Evolutionary conservation across 2,113 vertebrate species (phyloP), one percentile per base, ranked within the genome.

Genomic region (Nerophis lumbriciformis): DNA sequence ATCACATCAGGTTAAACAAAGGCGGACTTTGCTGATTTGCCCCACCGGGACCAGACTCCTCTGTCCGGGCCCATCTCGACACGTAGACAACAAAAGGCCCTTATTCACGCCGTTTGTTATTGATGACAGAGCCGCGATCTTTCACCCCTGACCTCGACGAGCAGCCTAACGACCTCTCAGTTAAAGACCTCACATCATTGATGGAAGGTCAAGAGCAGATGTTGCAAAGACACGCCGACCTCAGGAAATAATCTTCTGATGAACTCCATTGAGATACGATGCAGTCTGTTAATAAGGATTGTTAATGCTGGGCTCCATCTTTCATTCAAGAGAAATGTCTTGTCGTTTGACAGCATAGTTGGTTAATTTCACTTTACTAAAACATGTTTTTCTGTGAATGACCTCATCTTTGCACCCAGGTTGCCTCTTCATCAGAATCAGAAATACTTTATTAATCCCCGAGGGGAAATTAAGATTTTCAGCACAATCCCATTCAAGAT

Each of bases 171-270:
- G 76, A 79, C 77, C 71, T 68, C 48, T 74, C n/a, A 11, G 66
- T 59, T 82, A 83, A 84, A 77, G 82, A 83, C 81, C 73, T 44
- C 10, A 45, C 12, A 64, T 67, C 77, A 67, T n/a, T 16, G 63
- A 71, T 71, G 58, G 78, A 82, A 82, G 80, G 82, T 81, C 79
- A 81, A 79, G 77, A 75, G 70, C 80, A 73, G 72, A 72, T 68
- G 68, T 83, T 59, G 36, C 8, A 13, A 59, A 54, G 69, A 68
- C 45, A 39, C 1, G 0, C 14, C 66, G 63, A 81, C 76, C 68
- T 50, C 59, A 62, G 63, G 39, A 58, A 68, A 14, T 12, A 42
- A 61, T 59, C 55, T 19, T 4, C 66, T 80, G 75, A 82, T 75
- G 71, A 73, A 69, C 76, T 70, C 59, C 28, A 57, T 75, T 21